Base-by-base conservation (phyloP, 2,888 invertebrate species). In the Muschampia plurimacula region DNA sequence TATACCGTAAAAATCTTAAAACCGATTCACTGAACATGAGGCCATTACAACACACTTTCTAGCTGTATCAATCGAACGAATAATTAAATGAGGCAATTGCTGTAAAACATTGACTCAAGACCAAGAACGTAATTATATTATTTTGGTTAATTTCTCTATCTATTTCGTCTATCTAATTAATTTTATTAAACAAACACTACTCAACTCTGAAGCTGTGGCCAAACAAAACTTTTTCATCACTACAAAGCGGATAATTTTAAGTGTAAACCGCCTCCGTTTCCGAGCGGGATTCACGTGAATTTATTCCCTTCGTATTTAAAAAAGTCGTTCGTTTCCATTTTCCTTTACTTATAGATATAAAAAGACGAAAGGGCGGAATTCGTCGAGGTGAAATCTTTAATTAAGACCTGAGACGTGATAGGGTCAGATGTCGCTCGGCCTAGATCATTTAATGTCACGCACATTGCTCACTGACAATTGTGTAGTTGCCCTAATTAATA, bases 231-330 rank as follows among this genome's bases (percentile, higher is more conserved):
- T 57, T 60, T 32, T 60, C 15, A 44, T 22, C 44, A n/a, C 39
- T 44, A 12, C 63, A 22, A 22, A 36, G 39, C 46, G 52, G 44
- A 13, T 52, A 39, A 12, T 62, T 62, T 62, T 62, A 68, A 69
- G 52, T 62, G 49, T 41, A 67, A 62, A 69, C 69, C 62, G 69
- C 69, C 46, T 15, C 39, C 59, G 49, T 22, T 36, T 62, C 32
- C 39, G 36, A 28, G 62, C 49, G 15, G 49, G 62, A 69, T 59
- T 46, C 69, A 62, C 62, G 52, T 69, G 69, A 70, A 70, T 65
- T 65, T 65, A 64, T 70, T 64, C 64, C 69, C 63, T 22, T 41
- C 63, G 63, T 44, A 44, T 70, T 65, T 70, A 70, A 70, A 57
- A 70, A 70, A 64, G 41, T 55, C 64, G 57, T 65, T 65, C 57